These are phyloP conservation scores for Amblyraja radiata DNA, from an alignment of 2,797 vertebrate species.

Conservation along the genomic window DNA sequence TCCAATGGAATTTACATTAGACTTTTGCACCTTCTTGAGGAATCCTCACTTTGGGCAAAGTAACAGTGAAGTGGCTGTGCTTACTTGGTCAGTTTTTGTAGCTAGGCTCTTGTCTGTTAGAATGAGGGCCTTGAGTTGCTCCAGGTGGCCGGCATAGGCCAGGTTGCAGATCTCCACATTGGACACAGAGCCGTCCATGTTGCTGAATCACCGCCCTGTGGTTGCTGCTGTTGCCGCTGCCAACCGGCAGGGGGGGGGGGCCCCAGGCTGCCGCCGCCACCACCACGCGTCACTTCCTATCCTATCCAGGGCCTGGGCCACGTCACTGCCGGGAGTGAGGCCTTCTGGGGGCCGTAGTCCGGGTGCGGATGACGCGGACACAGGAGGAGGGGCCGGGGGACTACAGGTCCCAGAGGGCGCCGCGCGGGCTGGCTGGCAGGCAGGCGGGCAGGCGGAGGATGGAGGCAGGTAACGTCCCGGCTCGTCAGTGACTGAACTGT, in stretches of 20 bases:
- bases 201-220: slow-evolving; percentile 23
- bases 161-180: slow-evolving; percentile 80
- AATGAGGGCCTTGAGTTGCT: slow-evolving; percentile 67
- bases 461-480: slow-evolving; percentile 31
- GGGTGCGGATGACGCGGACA: accelerated
- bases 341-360: slow-evolving; percentile 40
- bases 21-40: background rate
- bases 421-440: no score
- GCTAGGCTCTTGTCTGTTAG: slow-evolving; percentile 69
- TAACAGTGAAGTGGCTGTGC: slow-evolving; percentile 34
- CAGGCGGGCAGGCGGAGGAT: background rate
- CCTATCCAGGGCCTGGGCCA: no score
- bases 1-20: no score
- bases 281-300: no score
- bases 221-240: no score
- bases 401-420: background rate
- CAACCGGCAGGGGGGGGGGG: background rate
- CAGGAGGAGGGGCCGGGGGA: accelerated
- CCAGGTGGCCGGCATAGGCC: slow-evolving; percentile 74
- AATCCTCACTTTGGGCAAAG: no score
- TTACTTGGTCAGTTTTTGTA: slow-evolving; percentile 81
- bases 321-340: slow-evolving; percentile 39
- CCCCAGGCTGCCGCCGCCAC: no score
- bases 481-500: background rate
- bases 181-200: slow-evolving; percentile 72